A percentile compares a stretch with the other conserved stretches of the same genome.
Evolutionary conservation across 2,113 vertebrate genomes (phyloP).

Genomic region (Pedetes capensis): DNA sequence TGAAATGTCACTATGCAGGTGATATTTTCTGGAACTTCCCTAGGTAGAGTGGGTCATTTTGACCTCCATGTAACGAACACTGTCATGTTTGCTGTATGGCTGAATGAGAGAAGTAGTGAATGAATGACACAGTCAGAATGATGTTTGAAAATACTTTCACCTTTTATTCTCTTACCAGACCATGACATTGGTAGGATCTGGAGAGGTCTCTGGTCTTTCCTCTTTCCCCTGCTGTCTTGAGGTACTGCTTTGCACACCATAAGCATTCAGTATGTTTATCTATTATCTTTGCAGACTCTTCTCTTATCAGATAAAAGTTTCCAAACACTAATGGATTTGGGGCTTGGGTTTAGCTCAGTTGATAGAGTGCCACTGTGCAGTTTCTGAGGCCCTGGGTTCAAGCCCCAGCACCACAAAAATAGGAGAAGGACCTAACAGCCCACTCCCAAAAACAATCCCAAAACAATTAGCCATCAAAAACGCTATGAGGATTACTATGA

Average conservation of each 20-base stretch:
- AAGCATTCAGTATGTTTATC: neutral
- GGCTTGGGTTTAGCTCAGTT: too few species aligned
- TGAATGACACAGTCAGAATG: neutral
- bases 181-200: too few species aligned
- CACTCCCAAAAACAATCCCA: too few species aligned
- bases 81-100: neutral
- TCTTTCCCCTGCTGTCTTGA: neutral
- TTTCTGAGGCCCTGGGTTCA: too few species aligned
- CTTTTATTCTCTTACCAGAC: neutral
- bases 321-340: neutral
- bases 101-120: neutral
- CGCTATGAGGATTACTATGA: too few species aligned
- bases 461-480: too few species aligned
- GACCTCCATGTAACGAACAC: neutral
- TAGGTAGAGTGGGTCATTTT: neutral
- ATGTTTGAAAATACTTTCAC: neutral
- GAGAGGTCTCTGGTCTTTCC: neutral
- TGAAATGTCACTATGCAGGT: neutral
- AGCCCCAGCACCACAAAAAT: too few species aligned
- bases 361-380: too few species aligned
- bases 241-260: neutral
- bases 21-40: neutral
- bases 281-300: neutral
- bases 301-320: neutral
- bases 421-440: too few species aligned